A percentile compares a stretch with the other conserved stretches of the same genome.
Conservation (phyloP, 2,113 vertebrate genomes). For the Myocastor coypus region DNA sequence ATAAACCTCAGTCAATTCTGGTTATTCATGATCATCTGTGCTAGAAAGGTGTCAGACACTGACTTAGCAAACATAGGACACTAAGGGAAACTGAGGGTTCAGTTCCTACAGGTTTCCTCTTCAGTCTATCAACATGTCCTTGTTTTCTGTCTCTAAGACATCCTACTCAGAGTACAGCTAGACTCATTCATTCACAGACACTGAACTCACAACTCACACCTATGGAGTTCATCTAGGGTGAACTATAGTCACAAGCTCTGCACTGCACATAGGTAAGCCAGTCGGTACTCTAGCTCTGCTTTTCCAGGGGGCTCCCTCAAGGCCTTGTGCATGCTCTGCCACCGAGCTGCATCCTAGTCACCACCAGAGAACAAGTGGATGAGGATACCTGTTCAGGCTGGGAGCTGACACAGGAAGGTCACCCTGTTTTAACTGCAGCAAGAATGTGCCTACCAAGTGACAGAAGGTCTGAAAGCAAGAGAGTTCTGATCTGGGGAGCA, state of each 20-base stretch:
- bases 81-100: not conserved
- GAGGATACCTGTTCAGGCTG: not conserved
- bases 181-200: not conserved
- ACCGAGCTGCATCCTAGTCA: not conserved
- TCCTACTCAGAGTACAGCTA: not conserved
- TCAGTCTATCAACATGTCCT: not conserved
- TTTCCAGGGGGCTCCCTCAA: not conserved
- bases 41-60: not conserved
- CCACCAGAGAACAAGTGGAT: not conserved
- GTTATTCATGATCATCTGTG: not conserved
- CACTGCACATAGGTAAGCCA: not conserved
- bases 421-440: not conserved
- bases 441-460: not conserved
- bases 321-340: not conserved
- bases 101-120: not conserved
- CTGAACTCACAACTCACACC: not conserved
- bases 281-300: not conserved
- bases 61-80: not conserved
- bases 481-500: not conserved
- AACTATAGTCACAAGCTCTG: not conserved
- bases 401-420: not conserved
- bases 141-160: not conserved
- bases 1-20: slow-evolving; percentile 1
- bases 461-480: not conserved
- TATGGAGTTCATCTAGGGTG: not conserved